Percentiles rank a stretch among this genome's conserved stretches.
Conservation (phyloP, 1,140 invertebrate species). For the Drosophila hydei region DNA sequence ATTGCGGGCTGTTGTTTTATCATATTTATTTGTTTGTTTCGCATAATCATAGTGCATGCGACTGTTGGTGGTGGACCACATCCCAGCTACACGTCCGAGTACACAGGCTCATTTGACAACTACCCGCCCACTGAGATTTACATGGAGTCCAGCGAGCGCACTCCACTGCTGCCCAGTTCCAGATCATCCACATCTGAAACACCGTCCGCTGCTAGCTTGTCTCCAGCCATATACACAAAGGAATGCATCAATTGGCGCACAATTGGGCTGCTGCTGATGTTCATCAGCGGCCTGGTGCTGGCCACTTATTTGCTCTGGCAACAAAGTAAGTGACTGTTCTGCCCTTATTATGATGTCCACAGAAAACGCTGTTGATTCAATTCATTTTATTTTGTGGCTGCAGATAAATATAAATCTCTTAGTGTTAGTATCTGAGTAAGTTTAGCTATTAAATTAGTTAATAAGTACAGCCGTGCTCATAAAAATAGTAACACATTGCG, state of each 20-base stretch:
- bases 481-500: too few relatives aligned
- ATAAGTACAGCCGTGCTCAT: neutral
- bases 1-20: conserved; percentile 41
- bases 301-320: conserved; percentile 67
- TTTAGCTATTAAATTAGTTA: too few relatives aligned
- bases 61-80: neutral
- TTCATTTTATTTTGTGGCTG: conserved; percentile 1
- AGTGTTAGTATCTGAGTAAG: too few relatives aligned
- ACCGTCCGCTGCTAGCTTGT: neutral
- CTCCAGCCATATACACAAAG: conserved; percentile 29
- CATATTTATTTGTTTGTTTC: conserved; percentile 52
- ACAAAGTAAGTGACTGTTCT: conserved; percentile 56
- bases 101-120: neutral
- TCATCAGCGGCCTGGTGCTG: conserved; percentile 42
- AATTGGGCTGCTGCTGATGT: conserved; percentile 56
- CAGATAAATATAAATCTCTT: conserved; percentile 24
- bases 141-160: conserved; percentile 52
- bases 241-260: conserved; percentile 67
- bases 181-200: neutral
- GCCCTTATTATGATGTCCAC: neutral
- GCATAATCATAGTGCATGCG: conserved; percentile 31
- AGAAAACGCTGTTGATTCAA: conserved; percentile 5
- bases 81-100: neutral
- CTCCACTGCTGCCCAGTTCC: conserved; percentile 54
- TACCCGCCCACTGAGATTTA: neutral